A percentile compares a stretch with the other conserved stretches of the same genome.
These are phyloP conservation scores for Rhinogobius similis DNA, from an alignment of 2,113 vertebrate genomes.

Conservation along the genomic window DNA sequence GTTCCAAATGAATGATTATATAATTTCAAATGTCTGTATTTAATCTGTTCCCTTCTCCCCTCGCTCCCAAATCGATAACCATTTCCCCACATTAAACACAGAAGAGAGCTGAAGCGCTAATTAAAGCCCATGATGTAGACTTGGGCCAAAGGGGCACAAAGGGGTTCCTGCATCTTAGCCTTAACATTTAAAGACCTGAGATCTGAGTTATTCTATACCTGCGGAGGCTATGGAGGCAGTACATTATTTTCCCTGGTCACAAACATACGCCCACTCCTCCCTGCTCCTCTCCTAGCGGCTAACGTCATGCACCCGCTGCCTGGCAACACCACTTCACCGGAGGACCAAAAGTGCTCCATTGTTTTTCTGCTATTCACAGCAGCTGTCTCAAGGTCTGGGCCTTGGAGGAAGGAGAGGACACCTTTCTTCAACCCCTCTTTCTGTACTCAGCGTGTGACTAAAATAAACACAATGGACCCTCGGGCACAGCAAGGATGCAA, in stretches of 20 bases:
- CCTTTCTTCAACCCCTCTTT: constrained; percentile 13
- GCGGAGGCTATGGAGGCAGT: neutral
- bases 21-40: too few species aligned
- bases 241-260: constrained; percentile 18
- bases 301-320: constrained; percentile 62
- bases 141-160: constrained; percentile 10
- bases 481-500: constrained; percentile 6
- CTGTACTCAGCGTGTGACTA: constrained; percentile 5
- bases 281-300: constrained; percentile 15
- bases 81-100: constrained; percentile 49
- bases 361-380: constrained; percentile 67
- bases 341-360: constrained; percentile 64
- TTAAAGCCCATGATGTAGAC: constrained; percentile 50
- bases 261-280: constrained; percentile 22
- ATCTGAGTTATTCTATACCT: neutral
- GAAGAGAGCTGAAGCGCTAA: constrained; percentile 35
- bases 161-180: constrained; percentile 1
- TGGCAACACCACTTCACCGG: constrained; percentile 70
- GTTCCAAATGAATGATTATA: neutral
- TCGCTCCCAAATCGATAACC: constrained; percentile 44
- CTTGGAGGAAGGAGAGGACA: constrained; percentile 35
- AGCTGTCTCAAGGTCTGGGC: constrained; percentile 67
- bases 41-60: neutral
- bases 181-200: constrained; percentile 9
- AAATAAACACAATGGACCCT: constrained; percentile 36